Conservation (phyloP, 2,113 vertebrate species). For the Mastomys natalensis region DNA sequence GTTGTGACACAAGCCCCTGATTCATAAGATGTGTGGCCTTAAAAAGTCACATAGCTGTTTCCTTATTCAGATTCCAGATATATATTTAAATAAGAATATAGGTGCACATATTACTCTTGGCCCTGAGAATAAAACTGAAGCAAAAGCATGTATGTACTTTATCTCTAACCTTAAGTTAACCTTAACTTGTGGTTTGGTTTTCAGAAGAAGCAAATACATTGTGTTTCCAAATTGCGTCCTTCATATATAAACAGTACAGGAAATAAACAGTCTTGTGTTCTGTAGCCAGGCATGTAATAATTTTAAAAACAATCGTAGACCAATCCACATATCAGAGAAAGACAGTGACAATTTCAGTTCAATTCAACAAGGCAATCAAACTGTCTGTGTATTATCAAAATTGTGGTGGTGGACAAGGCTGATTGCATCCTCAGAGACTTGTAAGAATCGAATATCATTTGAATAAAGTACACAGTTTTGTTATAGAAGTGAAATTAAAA, state of each 20-base stretch:
- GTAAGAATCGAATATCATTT: background rate
- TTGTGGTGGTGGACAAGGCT: accelerated
- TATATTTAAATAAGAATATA: background rate
- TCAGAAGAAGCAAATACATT: background rate
- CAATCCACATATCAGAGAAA: background rate
- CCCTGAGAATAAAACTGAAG: background rate
- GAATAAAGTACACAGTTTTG: background rate
- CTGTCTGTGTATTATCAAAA: background rate
- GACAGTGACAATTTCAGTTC: background rate
- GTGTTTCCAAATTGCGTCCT: accelerated
- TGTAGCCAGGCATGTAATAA: background rate
- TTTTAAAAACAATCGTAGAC: background rate
- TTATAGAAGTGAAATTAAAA: background rate
- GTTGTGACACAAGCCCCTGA: background rate
- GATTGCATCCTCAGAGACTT: background rate
- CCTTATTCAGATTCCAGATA: background rate
- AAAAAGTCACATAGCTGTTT: background rate
- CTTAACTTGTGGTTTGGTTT: background rate
- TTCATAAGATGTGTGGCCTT: too few species aligned
- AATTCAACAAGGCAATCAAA: background rate
- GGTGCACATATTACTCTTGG: too few species aligned
- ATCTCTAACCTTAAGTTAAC: background rate
- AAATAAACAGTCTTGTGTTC: background rate
- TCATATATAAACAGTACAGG: background rate
- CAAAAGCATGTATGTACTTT: background rate